A percentile compares a stretch with the other conserved stretches of the same genome.
Evolutionary conservation across 2,888 invertebrate species (phyloP).

Genomic region (Achlya flavicornis): DNA sequence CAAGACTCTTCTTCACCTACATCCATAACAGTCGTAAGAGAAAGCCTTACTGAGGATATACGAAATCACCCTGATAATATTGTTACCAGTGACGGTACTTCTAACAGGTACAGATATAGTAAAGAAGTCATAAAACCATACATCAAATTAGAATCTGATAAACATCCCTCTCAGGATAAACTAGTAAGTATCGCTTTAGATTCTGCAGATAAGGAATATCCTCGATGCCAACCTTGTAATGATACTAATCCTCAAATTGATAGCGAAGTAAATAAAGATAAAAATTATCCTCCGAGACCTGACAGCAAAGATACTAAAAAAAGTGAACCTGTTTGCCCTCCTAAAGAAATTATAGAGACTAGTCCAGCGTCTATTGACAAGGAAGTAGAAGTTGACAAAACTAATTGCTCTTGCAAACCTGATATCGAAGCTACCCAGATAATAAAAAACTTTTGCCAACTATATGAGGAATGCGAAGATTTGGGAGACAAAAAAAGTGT

Average conservation of each 20-base stretch:
- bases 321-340: not conserved
- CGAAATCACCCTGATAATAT: slow-evolving; percentile 24
- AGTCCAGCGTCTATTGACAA: not conserved
- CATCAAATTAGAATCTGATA: slow-evolving; percentile 35
- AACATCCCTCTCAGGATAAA: slow-evolving; percentile 41
- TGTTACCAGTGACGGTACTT: slow-evolving; percentile 23
- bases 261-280: not conserved
- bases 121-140: slow-evolving; percentile 56
- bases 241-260: not conserved
- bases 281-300: not conserved
- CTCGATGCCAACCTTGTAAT: slow-evolving; percentile 39
- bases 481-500: not conserved
- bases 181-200: slow-evolving; percentile 37
- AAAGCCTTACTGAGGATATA: slow-evolving; percentile 44
- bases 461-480: not conserved
- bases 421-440: not conserved
- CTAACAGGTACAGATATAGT: slow-evolving; percentile 46
- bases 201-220: slow-evolving; percentile 39
- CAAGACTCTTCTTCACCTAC: slow-evolving; percentile 40
- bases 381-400: not conserved
- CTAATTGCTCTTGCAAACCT: not conserved
- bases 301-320: not conserved
- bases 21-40: slow-evolving; percentile 41
- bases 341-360: not conserved
- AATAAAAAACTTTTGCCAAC: not conserved